These are phyloP conservation scores for Imbricaverruca yamaguchii DNA, from an alignment of 2,888 invertebrate species.

Conservation along the genomic window DNA sequence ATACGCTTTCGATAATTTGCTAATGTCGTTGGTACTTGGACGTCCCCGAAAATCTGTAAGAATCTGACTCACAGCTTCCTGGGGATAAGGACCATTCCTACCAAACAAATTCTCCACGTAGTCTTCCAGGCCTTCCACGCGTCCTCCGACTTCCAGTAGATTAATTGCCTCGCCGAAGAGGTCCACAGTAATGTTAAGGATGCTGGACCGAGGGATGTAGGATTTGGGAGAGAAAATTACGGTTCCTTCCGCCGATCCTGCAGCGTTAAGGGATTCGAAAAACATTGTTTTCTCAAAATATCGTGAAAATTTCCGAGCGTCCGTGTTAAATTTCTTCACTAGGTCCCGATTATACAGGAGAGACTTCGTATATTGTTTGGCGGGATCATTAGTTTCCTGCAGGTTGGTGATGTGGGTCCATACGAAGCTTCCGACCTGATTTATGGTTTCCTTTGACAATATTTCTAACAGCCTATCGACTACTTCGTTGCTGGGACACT, in stretches of 20 bases:
- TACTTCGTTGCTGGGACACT: slow-evolving; percentile 70
- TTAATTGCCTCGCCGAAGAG: slow-evolving; percentile 87
- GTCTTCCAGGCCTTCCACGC: slow-evolving; percentile 80
- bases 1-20: not conserved
- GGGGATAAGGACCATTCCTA: slow-evolving; percentile 59
- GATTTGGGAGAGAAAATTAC: slow-evolving; percentile 79
- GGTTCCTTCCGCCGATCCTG: slow-evolving; percentile 71
- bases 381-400: slow-evolving; percentile 64
- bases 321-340: slow-evolving; percentile 71
- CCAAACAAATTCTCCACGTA: slow-evolving; percentile 77
- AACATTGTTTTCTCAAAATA: slow-evolving; percentile 83
- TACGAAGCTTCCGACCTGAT: slow-evolving; percentile 90
- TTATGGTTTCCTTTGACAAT: slow-evolving; percentile 64
- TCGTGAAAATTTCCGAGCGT: slow-evolving; percentile 80
- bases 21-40: slow-evolving; percentile 26
- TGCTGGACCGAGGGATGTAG: slow-evolving; percentile 69
- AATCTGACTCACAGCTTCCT: slow-evolving; percentile 39
- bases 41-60: slow-evolving; percentile 35
- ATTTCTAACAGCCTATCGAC: slow-evolving; percentile 63
- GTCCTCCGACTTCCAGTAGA: slow-evolving; percentile 65
- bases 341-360: slow-evolving; percentile 71
- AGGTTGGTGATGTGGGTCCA: slow-evolving; percentile 89
- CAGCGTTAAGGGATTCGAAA: slow-evolving; percentile 79
- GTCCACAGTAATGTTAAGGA: slow-evolving; percentile 72
- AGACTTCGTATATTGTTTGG: slow-evolving; percentile 73